Evolutionary conservation across 2,797 vertebrate species (phyloP), one percentile per base, ranked within the genome.

Genomic region (Kryptolebias ocellatus): DNA sequence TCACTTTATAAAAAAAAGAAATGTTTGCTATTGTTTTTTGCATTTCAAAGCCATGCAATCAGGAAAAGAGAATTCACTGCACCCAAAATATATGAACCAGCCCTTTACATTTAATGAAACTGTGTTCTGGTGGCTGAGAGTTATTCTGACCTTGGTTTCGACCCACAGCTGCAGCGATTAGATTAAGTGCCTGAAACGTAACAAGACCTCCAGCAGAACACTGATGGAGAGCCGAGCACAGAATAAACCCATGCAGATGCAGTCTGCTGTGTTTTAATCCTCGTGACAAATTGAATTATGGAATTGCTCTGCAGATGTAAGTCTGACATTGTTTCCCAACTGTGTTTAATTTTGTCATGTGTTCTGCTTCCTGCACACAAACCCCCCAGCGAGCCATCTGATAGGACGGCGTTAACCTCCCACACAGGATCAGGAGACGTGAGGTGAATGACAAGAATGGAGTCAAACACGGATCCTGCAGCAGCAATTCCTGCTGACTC

Each of bases 211-310:
- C 39, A 42, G 4, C 9, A 2, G 9, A 42, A 42, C 39, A 11
- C 39, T 42, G 39, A 42, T n/a, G n/a, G n/a, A n/a, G n/a, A n/a
- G n/a, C n/a, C n/a, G n/a, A n/a, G n/a, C n/a, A 37, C 20, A 24
- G 20, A 24, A 24, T 24, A 24, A 24, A 24, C 20, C 34, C 10
- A 10, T 37, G 34, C 10, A 37, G 34, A 37, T 37, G 34, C 34
- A 5, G 34, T 37, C 10, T 37, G 34, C 34, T 37, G 20, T 24
- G 20, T 24, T 24, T 24, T 24, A 46, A 72, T 47, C 51, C 16
- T 60, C 52, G 1, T 62, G 72, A 71, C 55, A 67, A n/a, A 17
- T 47, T 37, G n/a, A 74, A 63, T 57, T 2, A 42, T 45, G 44
- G 18, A 31, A 17, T 44, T 50, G 18, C 53, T 53, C 49, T 45